These are phyloP conservation scores for Myripristis murdjan DNA, from an alignment of 2,797 vertebrate genomes.

Conservation along the genomic window DNA sequence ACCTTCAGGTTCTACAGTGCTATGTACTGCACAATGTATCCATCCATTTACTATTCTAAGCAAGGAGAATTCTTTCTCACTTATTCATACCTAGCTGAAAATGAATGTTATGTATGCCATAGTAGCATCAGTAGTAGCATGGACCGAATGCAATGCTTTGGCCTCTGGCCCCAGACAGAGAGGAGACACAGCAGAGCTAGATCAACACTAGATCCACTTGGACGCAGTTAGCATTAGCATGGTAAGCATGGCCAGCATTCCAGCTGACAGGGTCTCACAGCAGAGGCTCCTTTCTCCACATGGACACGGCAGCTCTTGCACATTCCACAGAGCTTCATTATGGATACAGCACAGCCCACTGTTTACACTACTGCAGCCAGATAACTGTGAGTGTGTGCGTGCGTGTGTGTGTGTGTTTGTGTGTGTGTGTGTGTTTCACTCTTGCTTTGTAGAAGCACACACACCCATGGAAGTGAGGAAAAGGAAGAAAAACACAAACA, in stretches of 20 bases:
- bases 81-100: constrained; percentile 8
- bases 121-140: constrained; percentile 14
- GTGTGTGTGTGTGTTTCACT: constrained; percentile 24
- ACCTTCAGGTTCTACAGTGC: constrained; percentile 1
- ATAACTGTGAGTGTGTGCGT: constrained; percentile 33
- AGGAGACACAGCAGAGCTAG: constrained; percentile 64
- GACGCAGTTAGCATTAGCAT: constrained; percentile 54
- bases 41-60: background rate
- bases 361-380: constrained; percentile 70
- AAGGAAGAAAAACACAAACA: constrained; percentile 1
- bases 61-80: background rate
- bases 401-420: no score
- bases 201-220: constrained; percentile 58
- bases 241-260: constrained; percentile 62
- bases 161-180: constrained; percentile 61
- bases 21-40: background rate
- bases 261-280: constrained; percentile 65
- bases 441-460: constrained; percentile 30
- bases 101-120: background rate
- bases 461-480: background rate
- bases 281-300: constrained; percentile 54
- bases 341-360: constrained; percentile 59
- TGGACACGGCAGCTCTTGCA: constrained; percentile 59
- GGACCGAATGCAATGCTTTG: constrained; percentile 7
- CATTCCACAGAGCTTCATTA: constrained; percentile 73